Conservation (phyloP, 2,113 vertebrate genomes). For the Neofelis nebulosa region DNA sequence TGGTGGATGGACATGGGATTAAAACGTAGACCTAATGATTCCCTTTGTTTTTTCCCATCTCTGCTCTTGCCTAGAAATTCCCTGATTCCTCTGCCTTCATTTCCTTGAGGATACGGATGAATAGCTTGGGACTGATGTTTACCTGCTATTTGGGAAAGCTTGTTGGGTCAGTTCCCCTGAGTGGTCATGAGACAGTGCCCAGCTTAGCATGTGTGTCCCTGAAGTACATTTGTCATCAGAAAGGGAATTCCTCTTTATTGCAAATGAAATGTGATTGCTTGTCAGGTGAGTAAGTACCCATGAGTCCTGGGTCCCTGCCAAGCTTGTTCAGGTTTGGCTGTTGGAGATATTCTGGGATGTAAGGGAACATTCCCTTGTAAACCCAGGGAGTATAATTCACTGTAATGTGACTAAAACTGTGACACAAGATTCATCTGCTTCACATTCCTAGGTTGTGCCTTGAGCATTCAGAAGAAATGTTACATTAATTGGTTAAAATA, state of each 20-base stretch:
- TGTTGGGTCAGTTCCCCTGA: constrained; percentile 39
- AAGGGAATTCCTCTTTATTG: constrained; percentile 61
- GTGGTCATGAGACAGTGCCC: background rate
- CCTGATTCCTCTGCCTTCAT: background rate
- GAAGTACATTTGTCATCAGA: constrained; percentile 46
- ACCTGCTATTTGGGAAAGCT: background rate
- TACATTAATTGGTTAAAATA: constrained; percentile 28
- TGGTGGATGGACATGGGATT: background rate
- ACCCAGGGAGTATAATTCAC: constrained; percentile 17
- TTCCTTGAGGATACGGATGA: background rate
- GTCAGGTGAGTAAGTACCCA: background rate
- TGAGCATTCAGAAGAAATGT: background rate
- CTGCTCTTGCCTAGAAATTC: background rate
- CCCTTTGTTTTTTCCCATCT: background rate
- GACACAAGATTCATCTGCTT: constrained; percentile 7
- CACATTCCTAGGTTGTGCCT: background rate
- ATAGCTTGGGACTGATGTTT: background rate
- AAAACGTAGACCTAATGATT: background rate
- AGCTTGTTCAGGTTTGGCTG: background rate
- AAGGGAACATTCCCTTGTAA: constrained; percentile 4
- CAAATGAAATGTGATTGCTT: constrained; percentile 43
- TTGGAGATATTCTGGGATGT: background rate
- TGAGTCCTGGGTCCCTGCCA: background rate
- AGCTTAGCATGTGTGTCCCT: constrained; percentile 39
- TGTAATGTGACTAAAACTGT: background rate